These are phyloP conservation scores for Cardiocondyla obscurior DNA, from an alignment of 1,140 invertebrate genomes.

Conservation along the genomic window DNA sequence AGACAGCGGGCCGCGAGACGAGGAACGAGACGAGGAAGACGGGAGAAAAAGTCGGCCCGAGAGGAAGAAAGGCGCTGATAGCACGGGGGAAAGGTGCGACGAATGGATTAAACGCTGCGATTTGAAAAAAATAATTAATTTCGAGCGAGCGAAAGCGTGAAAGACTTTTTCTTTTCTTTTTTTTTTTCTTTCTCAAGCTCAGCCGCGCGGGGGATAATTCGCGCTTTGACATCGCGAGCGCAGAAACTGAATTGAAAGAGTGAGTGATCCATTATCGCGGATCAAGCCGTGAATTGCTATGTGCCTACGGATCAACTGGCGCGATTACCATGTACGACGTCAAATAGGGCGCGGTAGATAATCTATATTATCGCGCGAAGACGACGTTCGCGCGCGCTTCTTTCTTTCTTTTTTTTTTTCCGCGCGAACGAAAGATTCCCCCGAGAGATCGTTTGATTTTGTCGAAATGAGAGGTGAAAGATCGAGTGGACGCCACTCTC, in stretches of 20 bases:
- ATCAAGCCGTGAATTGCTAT: background rate
- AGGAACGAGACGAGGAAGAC: background rate
- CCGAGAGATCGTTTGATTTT: slow-evolving; percentile 16
- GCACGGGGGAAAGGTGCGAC: background rate
- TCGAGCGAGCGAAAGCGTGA: too few species aligned
- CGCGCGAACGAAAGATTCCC: background rate
- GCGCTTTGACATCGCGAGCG: background rate
- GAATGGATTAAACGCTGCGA: background rate
- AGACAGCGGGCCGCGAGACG: background rate
- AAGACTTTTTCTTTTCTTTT: too few species aligned
- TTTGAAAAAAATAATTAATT: background rate
- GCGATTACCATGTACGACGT: background rate
- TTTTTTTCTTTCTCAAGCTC: too few species aligned
- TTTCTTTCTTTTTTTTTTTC: background rate
- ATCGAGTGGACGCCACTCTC: slow-evolving; percentile 61
- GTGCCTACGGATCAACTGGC: too few species aligned
- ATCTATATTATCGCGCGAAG: background rate
- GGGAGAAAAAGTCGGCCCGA: background rate
- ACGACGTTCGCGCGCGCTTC: background rate
- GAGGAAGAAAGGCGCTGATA: background rate
- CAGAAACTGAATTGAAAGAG: background rate
- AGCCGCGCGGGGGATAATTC: too few species aligned
- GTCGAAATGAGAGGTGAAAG: slow-evolving; percentile 16
- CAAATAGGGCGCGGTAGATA: background rate
- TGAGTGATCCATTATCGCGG: background rate